Evolutionary conservation across 2,888 invertebrate genomes (phyloP).

Genomic region (Himalopsyche kuldschensis): DNA sequence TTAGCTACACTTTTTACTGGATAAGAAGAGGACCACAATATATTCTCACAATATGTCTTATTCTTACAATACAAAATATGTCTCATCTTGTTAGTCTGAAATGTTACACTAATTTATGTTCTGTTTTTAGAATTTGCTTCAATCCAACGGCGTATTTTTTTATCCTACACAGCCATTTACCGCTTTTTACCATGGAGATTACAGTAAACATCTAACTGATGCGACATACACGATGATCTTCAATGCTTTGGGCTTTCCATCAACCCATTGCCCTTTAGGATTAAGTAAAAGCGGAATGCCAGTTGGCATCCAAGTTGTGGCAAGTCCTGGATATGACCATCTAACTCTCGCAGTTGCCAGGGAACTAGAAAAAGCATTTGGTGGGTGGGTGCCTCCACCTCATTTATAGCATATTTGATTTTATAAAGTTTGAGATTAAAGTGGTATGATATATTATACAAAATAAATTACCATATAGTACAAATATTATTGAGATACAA

Average conservation of each 20-base stretch:
- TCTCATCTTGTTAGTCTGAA: too few relatives aligned
- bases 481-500: too few relatives aligned
- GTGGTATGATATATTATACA: too few relatives aligned
- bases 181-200: constrained; percentile 70
- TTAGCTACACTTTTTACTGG: too few relatives aligned
- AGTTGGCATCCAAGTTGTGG: constrained; percentile 69
- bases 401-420: neutral
- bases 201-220: constrained; percentile 69
- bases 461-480: too few relatives aligned
- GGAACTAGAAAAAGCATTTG: constrained; percentile 80
- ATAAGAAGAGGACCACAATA: too few relatives aligned
- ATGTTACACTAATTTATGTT: too few relatives aligned
- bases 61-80: too few relatives aligned
- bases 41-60: too few relatives aligned
- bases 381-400: constrained; percentile 79
- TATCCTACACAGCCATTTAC: constrained; percentile 68
- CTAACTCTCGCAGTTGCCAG: constrained; percentile 79
- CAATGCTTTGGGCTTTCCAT: constrained; percentile 82
- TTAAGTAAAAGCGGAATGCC: constrained; percentile 73
- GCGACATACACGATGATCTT: constrained; percentile 79
- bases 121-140: constrained; percentile 59
- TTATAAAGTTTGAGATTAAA: too few relatives aligned
- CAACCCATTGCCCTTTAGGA: constrained; percentile 81
- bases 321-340: constrained; percentile 71
- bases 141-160: constrained; percentile 69